Base-by-base conservation (phyloP, 2,888 invertebrate species). In the Caenorhabditis doughertyi region DNA sequence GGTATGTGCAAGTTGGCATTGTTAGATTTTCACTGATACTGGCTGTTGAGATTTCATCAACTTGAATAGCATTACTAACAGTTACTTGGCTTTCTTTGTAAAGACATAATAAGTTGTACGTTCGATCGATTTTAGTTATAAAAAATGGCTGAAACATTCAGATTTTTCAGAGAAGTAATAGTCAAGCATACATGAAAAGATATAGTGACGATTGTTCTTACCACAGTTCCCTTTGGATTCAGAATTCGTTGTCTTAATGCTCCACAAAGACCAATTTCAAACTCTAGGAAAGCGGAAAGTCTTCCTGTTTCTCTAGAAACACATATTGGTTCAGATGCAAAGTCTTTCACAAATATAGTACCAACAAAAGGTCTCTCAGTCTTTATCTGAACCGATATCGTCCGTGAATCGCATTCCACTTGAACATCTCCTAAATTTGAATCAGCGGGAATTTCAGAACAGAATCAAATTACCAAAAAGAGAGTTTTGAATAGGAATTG, bases 261-360 rank as follows among this genome's bases (percentile, higher is more conserved):
- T 18, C 77, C 77, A 42, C 77, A 79, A n/a, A 62, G 32, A 7
- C 77, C 70, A 25, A 79, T 70, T 47, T 79, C 64, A 18, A 79
- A 25, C 29, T 79, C 64, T 13, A 70, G 18, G 18, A 70, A 70
- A 11, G 62, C 51, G 2, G 70, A 55, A 9, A 79, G 70, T 8
- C 64, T 53, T 21, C 77, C 70, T 21, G 42, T 62, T 35, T 70
- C 77, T 23, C 25, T 32, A 3, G 64, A 51, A 25, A 23, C 51
- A 32, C 70, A 70, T 9, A 44, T 58, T 18, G 13, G 8, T 7
- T 55, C 77, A 27, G 68, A 53, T 13, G 70, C 70, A 23, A 55
- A 70, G 27, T 79, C 77, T 55, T 53, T 70, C 16, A 70, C 77
- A 47, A 79, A 70, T 16, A 79, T 55, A 13, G 27, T 68, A 5